phyloP scores from a whole-genome alignment of 1,140 invertebrate genomes.

The Eumaeus atala region DNA sequence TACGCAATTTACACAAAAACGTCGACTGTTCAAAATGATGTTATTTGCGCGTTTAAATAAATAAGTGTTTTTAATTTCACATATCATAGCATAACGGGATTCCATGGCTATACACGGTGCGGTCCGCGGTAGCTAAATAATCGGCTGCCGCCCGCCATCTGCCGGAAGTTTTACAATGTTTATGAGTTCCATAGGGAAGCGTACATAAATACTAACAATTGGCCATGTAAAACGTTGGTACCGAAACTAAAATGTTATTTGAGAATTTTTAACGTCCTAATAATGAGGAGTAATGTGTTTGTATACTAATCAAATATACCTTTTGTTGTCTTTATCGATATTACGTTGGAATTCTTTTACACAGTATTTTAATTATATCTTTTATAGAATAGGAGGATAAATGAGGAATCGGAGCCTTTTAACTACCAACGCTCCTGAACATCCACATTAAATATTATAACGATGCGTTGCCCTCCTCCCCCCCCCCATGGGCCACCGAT shows the following conservation, averaged over 20 bases:
- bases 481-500: no score
- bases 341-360: no score
- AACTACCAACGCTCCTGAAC: no score
- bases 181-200: conserved; percentile 61
- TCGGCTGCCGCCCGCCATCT: conserved; percentile 51
- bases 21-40: conserved; percentile 7
- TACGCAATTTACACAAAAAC: not conserved
- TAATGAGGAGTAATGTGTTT: no score
- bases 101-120: conserved; percentile 35
- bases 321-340: no score
- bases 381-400: no score
- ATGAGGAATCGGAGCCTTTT: no score
- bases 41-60: conserved; percentile 32
- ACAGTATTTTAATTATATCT: no score
- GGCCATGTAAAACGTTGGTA: conserved; percentile 27
- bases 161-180: conserved; percentile 71
- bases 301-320: no score
- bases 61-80: conserved; percentile 49
- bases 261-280: no score
- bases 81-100: conserved; percentile 34
- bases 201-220: conserved; percentile 55
- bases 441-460: no score
- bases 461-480: no score
- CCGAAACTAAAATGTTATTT: conserved; percentile 10
- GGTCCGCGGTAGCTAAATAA: conserved; percentile 42